These are phyloP conservation scores for Whitmania pigra DNA, from an alignment of 1,140 invertebrate genomes.

Conservation along the genomic window DNA sequence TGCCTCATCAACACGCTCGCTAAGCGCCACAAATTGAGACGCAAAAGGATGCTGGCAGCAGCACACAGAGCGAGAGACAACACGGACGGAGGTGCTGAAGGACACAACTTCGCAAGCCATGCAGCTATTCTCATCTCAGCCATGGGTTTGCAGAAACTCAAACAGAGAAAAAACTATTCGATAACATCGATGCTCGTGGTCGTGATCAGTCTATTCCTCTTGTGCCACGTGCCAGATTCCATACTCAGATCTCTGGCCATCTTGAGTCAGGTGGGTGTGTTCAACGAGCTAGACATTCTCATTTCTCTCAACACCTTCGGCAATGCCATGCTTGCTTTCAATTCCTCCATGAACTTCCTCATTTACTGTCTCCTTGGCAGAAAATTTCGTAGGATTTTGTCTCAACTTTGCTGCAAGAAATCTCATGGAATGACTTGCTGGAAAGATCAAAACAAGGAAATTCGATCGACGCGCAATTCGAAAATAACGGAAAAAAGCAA, in stretches of 20 bases:
- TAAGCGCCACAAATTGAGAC: background rate
- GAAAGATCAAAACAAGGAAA: no score
- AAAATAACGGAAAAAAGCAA: no score
- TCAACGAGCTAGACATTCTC: no score
- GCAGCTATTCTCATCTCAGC: no score
- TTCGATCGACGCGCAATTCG: no score
- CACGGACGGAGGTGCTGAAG: no score
- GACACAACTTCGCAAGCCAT: no score
- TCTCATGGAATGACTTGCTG: no score
- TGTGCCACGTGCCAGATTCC: slow-evolving; percentile 22
- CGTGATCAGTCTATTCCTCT: slow-evolving; percentile 23
- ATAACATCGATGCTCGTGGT: slow-evolving; percentile 23
- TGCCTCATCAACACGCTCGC: slow-evolving; percentile 18
- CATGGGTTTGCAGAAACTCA: background rate
- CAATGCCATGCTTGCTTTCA: slow-evolving; percentile 18
- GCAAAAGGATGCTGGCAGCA: slow-evolving; percentile 9
- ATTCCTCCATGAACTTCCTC: slow-evolving; percentile 19
- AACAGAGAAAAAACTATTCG: slow-evolving; percentile 4
- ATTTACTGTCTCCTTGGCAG: slow-evolving; percentile 12
- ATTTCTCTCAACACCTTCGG: background rate
- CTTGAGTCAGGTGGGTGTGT: background rate
- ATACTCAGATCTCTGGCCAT: slow-evolving; percentile 17
- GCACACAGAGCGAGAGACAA: background rate
- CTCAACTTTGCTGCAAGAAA: slow-evolving; percentile 13
- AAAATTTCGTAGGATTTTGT: slow-evolving; percentile 19